Percentiles rank a stretch among this genome's conserved stretches.
phyloP scores from a whole-genome alignment of 2,113 vertebrate genomes.

The Pituophis catenifer region DNA sequence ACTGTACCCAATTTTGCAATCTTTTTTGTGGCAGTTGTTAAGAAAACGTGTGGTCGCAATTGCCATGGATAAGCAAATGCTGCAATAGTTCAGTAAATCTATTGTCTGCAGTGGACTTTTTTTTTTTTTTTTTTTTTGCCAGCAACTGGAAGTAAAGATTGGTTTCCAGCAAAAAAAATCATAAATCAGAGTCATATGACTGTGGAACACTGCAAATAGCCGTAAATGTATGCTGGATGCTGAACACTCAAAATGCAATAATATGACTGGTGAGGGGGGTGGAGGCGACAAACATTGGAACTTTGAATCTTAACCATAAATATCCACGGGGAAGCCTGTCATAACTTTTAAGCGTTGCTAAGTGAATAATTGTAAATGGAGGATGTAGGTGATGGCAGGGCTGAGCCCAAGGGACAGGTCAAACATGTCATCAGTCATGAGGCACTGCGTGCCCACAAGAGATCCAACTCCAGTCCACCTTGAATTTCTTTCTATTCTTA shows the following conservation, averaged over 20 bases:
- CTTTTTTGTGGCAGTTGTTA: neutral
- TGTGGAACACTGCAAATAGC: neutral
- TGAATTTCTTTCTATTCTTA: too few species aligned
- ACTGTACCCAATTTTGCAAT: neutral
- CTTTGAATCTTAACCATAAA: too few species aligned
- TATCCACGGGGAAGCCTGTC: too few species aligned
- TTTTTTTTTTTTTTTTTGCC: neutral
- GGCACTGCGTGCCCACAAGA: too few species aligned
- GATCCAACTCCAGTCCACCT: too few species aligned
- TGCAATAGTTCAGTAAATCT: neutral
- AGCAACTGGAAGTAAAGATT: neutral
- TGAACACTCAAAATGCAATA: neutral
- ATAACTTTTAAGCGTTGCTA: too few species aligned
- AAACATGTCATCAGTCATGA: too few species aligned
- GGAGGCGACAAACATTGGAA: too few species aligned
- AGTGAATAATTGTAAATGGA: too few species aligned
- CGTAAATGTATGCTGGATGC: neutral
- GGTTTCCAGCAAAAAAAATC: neutral
- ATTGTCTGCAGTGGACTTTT: too few species aligned
- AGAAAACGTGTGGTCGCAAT: neutral
- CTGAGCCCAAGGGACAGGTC: too few species aligned
- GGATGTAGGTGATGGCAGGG: too few species aligned
- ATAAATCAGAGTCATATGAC: neutral
- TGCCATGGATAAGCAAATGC: neutral
- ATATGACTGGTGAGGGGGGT: neutral